Evolutionary conservation across 1,140 invertebrate genomes (phyloP).

Genomic region (Drosophila rufa): DNA sequence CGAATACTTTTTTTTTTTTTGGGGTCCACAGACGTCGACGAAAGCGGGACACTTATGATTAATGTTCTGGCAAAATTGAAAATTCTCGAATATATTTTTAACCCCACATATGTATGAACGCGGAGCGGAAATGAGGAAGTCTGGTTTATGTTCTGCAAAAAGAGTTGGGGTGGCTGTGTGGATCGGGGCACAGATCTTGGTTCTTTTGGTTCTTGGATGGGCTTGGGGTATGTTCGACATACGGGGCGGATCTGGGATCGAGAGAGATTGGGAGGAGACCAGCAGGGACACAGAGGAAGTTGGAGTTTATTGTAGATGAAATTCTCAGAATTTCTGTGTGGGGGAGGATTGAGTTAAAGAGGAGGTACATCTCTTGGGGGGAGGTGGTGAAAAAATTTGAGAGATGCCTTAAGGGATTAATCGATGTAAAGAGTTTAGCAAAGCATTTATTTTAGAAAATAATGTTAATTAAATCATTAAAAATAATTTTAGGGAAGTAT

Average conservation of each 20-base stretch:
- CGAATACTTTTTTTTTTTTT: conserved; percentile 25
- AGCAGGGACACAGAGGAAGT: conserved; percentile 43
- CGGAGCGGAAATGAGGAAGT: conserved; percentile 76
- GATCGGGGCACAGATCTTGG: conserved; percentile 14
- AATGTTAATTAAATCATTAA: too few relatives aligned
- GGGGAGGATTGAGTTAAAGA: conserved; percentile 17
- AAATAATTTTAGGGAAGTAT: too few relatives aligned
- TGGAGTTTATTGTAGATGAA: conserved; percentile 47
- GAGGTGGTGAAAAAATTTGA: background rate
- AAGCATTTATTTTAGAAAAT: too few relatives aligned
- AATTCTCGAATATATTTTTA: conserved; percentile 62
- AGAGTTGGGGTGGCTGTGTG: conserved; percentile 59
- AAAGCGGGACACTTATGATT: conserved; percentile 71
- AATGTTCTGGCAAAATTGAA: conserved; percentile 81
- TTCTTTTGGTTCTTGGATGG: background rate
- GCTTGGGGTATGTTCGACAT: conserved; percentile 58
- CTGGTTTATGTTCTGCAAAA: conserved; percentile 81
- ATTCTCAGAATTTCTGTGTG: conserved; percentile 51
- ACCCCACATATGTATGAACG: conserved; percentile 35
- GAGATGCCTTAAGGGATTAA: background rate
- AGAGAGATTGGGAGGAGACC: conserved; percentile 36
- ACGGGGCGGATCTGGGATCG: conserved; percentile 35
- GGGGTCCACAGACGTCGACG: conserved; percentile 44
- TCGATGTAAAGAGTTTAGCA: too few relatives aligned
- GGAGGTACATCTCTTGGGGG: background rate